Percentiles rank a stretch among this genome's conserved stretches.
These are phyloP conservation scores for Amitus sp. DNA, from an alignment of 2,888 invertebrate genomes.

Conservation along the genomic window DNA sequence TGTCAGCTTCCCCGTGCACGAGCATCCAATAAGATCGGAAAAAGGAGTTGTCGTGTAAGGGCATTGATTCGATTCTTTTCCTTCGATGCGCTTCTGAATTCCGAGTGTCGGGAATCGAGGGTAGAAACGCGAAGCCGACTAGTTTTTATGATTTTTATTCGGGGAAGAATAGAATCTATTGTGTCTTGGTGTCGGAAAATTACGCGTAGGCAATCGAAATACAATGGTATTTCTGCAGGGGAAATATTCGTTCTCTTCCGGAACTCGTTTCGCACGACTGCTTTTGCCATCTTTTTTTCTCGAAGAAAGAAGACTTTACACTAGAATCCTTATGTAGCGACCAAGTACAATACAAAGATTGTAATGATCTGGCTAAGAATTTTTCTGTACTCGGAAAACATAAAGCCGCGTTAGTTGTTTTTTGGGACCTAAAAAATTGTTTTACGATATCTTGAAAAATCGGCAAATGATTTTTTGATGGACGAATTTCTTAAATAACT, in stretches of 20 bases:
- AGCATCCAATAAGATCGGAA: constrained; percentile 3
- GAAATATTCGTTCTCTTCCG: background rate
- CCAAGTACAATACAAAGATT: no score
- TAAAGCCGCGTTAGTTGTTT: no score
- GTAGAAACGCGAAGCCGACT: background rate
- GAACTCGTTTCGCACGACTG: constrained; percentile 10
- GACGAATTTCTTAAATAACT: no score
- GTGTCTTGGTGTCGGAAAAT: background rate
- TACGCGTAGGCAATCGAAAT: constrained; percentile 4
- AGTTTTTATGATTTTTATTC: background rate
- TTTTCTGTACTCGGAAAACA: no score
- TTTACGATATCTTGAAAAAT: no score
- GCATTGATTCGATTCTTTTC: background rate
- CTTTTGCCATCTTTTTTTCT: constrained; percentile 6
- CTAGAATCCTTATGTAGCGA: no score
- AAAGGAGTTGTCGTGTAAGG: background rate
- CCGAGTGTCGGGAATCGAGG: background rate
- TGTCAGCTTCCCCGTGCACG: constrained; percentile 15
- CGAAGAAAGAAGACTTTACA: no score
- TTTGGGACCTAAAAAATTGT: no score
- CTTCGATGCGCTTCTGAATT: background rate
- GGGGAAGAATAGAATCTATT: background rate
- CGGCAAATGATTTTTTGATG: no score
- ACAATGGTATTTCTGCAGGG: background rate
- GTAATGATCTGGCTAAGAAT: no score